A percentile compares a stretch with the other conserved stretches of the same genome.
Evolutionary conservation across 2,888 invertebrate species (phyloP).

Genomic region (Eubasilissa splendida): DNA sequence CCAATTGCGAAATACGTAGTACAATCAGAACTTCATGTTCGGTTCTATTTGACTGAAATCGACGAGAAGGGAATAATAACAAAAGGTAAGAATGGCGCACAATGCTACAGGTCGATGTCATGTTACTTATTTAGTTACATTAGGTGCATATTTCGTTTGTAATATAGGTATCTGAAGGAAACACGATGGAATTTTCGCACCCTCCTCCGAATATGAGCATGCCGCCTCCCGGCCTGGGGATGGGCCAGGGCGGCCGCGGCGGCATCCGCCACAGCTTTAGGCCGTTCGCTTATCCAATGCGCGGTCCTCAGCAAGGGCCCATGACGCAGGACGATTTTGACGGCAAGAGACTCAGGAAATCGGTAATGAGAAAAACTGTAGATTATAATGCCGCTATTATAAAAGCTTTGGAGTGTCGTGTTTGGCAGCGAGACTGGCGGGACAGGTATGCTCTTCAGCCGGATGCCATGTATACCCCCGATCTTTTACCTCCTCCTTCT

Average conservation of each 20-base stretch:
- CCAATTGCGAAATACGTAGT: neutral
- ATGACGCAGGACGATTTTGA: slow-evolving; percentile 93
- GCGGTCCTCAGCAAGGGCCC: slow-evolving; percentile 69
- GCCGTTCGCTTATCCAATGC: slow-evolving; percentile 69
- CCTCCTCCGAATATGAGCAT: slow-evolving; percentile 50
- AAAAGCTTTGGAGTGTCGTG: slow-evolving; percentile 91
- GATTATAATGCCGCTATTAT: slow-evolving; percentile 98
- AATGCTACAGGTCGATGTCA: slow-evolving; percentile 35
- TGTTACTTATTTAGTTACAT: slow-evolving; percentile 33
- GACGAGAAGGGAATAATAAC: slow-evolving; percentile 1
- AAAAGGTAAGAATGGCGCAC: slow-evolving; percentile 43
- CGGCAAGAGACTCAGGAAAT: slow-evolving; percentile 95
- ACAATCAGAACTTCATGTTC: slow-evolving; percentile 15
- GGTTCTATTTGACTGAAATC: slow-evolving; percentile 1
- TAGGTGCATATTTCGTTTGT: slow-evolving; percentile 38
- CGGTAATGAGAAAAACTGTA: slow-evolving; percentile 97
- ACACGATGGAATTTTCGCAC: slow-evolving; percentile 50
- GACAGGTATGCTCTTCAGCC: slow-evolving; percentile 94
- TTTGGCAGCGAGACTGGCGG: slow-evolving; percentile 95
- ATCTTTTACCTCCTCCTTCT: slow-evolving; percentile 94
- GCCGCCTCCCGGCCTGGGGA: slow-evolving; percentile 47
- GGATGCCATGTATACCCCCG: slow-evolving; percentile 95
- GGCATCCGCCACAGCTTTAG: slow-evolving; percentile 71
- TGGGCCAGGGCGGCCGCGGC: slow-evolving; percentile 62
- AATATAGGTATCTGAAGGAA: slow-evolving; percentile 46